Evolutionary conservation across 2,888 invertebrate genomes (phyloP), one percentile per base, ranked within the genome.

Genomic region (Ephialtes manifestator): DNA sequence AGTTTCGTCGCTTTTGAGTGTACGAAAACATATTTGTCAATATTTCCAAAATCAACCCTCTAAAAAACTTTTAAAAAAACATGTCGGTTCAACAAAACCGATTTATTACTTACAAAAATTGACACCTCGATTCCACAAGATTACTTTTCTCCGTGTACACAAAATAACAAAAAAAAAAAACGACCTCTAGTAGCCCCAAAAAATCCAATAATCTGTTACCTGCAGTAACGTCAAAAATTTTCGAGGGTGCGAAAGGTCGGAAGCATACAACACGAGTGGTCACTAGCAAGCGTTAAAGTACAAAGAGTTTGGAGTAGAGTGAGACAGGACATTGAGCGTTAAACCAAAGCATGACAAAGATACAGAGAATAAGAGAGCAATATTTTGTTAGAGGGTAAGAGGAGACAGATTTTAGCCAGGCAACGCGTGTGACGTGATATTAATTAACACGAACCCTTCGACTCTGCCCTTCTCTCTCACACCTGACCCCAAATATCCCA

Each of bases 391-490:
- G 77, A 87, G 65, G 18, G 77, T 81, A 84, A 81, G 85, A 87
- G 87, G 88, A 90, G 92, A 92, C 91, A 92, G 90, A 93, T 91
- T 92, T 92, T 88, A 92, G 91, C 89, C 86, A 90, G 89, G 91
- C 90, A 90, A 65, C 65, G 90, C 92, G 91, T 90, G 92, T 93
- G 93, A 93, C 93, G 93, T 93, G 93, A 93, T 93, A 93, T 93
- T 93, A 93, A 93, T 93, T 93, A 93, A 93, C 93, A 92, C 93
- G 93, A 92, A 93, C 93, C 93, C 93, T 93, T 92, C 92, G 90
- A 88, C 89, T 89, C 81, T 87, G 78, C 76, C 86, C 39, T 71
- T 82, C 82, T 82, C 82, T 7, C 82, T 79, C 85, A 24, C 85
- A 85, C 79, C 80, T 85, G 85, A 82, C 72, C 79, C 80, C 76